Conservation (phyloP, 1,140 invertebrate species). For the Brachionus koreanus region DNA sequence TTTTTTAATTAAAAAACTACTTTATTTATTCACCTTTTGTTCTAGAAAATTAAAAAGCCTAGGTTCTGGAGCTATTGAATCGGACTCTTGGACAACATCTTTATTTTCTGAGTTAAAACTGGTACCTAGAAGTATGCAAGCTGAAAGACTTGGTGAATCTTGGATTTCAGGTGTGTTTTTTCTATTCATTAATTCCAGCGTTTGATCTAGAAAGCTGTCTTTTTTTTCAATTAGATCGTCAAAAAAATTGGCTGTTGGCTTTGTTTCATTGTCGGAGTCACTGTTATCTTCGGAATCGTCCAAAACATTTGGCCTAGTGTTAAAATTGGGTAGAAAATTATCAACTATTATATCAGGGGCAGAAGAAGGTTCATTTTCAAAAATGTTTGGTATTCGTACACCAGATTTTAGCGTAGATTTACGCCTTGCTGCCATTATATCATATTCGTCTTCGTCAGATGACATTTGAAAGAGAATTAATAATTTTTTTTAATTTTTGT, state of each 20-base stretch:
- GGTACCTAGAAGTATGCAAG: neutral
- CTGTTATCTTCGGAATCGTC: neutral
- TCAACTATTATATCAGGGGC: neutral
- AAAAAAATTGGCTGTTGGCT: neutral
- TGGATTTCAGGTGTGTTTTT: neutral
- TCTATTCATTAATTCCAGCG: neutral
- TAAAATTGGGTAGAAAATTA: neutral
- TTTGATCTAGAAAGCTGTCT: neutral
- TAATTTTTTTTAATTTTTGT: neutral
- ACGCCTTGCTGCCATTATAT: neutral
- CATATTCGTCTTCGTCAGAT: conserved; percentile 18
- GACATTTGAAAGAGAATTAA: neutral
- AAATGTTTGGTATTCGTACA: neutral
- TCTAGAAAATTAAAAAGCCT: too few species aligned
- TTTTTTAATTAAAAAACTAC: too few species aligned
- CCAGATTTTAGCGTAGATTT: neutral
- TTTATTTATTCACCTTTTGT: too few species aligned
- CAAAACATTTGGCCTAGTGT: neutral
- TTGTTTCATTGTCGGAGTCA: neutral
- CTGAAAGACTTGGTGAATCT: neutral
- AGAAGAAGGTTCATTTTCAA: neutral
- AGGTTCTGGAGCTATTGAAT: too few species aligned
- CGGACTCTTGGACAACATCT: neutral
- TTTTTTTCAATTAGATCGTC: neutral
- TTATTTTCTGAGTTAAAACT: neutral